Evolutionary conservation across 1,140 invertebrate genomes (phyloP), one percentile per base, ranked within the genome.

Genomic region (Leptinotarsa defecta): DNA sequence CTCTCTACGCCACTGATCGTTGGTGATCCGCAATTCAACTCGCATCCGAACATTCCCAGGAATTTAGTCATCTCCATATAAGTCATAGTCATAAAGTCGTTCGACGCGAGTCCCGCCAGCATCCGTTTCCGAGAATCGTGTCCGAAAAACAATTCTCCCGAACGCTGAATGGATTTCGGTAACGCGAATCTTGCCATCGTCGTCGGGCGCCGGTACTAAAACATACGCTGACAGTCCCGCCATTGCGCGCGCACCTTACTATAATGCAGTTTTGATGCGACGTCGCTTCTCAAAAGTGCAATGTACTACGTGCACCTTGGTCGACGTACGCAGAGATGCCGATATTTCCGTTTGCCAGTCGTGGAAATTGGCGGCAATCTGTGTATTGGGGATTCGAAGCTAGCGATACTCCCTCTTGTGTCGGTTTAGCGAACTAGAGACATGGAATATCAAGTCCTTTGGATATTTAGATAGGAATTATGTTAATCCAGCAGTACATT

Each of bases 51-150:
- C n/a, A 17, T 57, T 57, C 52, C 17, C 52, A 57, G 52, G 34
- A 68, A 48, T 68, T 68, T 19, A 48, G 24, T 68, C 67, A 68
- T 57, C 52, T 48, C 67, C 67, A 48, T 68, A 68, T 68, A 22
- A 68, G 67, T 68, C 67, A 68, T 68, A 43, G 67, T 57, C 67
- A 68, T 68, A 68, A 43, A 68, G 24, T 68, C 15, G n/a, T 48
- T 43, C 13, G 20, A 65, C 13, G 22, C 67, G 15, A 24, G 24
- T 68, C 43, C n/a, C 67, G 27, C n/a, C 15, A n/a, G 19, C 24
- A 20, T n/a, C 67, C 67, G 34, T 24, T 34, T 22, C 24, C 67
- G 67, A 27, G 67, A 43, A 27, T 68, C 15, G 43, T 17, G n/a
- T 19, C 49, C 24, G 43, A 68, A 68, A 68, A 68, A 68, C 67